Base-by-base conservation (phyloP, 1,140 invertebrate species). In the Microplitis mediator region DNA sequence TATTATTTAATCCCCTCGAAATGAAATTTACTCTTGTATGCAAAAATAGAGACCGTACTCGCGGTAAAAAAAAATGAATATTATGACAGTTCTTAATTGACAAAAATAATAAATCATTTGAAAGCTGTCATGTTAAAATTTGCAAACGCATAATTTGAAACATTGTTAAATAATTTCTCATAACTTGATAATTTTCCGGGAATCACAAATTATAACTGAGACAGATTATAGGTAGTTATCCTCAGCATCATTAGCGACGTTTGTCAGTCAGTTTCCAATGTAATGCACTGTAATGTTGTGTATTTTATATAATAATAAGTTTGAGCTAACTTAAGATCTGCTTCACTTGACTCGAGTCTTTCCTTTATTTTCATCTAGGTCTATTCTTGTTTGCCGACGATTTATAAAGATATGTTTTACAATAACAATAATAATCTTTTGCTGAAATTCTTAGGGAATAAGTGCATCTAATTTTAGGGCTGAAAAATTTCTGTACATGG, bases 231-330 rank as follows among this genome's bases (percentile, higher is more conserved):
- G 39, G 39, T 68, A 73, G 56, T 68, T 67, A 62, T 73, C 39
- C 61, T 32, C 16, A 51, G 75, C 72, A 80, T 83, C 82, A 83
- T 83, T 83, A 83, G 80, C 45, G 74, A 74, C 72, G 73, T 82
- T 79, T 68, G 82, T 83, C 82, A 81, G 80, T 83, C 79, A 80
- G 23, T 23, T 23, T 3, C 5, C 11, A 45, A 6, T 45, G 39
- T 45, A 45, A 11, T 45, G 39, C 11, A 11, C 11, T 45, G 39
- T 11, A 9, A 9, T 45, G 39, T 45, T 71, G 77, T 81, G 32
- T 39, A 71, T n/a, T 51, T 23, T 60, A 16, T 67, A 45, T 45
- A 6, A 45, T 6, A 45, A 45, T 45, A 45, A 45, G 39, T 45
- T 45, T 45, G 6, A 45, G 39, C 39, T 45, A 45, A 9, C 5